These are phyloP conservation scores for Tribolium madens DNA, from an alignment of 1,140 invertebrate genomes.

Conservation along the genomic window DNA sequence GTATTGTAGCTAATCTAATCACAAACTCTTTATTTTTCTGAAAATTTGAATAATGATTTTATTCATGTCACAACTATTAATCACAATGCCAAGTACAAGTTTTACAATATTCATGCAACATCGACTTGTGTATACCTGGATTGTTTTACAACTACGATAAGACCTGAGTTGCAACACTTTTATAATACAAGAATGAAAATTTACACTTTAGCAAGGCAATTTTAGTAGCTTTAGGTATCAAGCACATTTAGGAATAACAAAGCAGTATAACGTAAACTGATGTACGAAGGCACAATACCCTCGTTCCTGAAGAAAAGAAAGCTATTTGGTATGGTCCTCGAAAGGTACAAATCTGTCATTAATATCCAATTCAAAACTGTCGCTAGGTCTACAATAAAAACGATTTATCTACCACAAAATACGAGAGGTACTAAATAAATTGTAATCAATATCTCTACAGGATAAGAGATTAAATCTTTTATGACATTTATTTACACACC, in stretches of 20 bases:
- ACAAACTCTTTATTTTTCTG: not conserved
- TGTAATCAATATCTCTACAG: slow-evolving; percentile 50
- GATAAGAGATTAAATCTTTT: slow-evolving; percentile 52
- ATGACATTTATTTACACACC: slow-evolving; percentile 54
- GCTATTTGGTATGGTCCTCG: slow-evolving; percentile 15
- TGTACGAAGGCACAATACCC: not conserved
- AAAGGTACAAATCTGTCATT: slow-evolving; percentile 14
- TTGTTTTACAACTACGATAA: not conserved
- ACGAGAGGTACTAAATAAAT: slow-evolving; percentile 45
- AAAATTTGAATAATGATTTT: not conserved
- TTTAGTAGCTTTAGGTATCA: too few relatives aligned
- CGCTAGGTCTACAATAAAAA: slow-evolving; percentile 34
- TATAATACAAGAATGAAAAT: too few relatives aligned
- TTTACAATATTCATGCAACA: not conserved
- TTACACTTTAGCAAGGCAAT: too few relatives aligned
- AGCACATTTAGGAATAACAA: not conserved
- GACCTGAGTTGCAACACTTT: not conserved
- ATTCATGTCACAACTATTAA: not conserved
- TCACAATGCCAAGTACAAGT: not conserved
- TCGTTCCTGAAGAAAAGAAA: not conserved
- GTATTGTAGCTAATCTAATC: not conserved
- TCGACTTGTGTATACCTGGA: not conserved
- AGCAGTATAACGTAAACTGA: not conserved
- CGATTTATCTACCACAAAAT: slow-evolving; percentile 54
- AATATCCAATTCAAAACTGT: slow-evolving; percentile 27